Conservation (phyloP, 2,113 vertebrate genomes). For the Opisthocomus hoazin region DNA sequence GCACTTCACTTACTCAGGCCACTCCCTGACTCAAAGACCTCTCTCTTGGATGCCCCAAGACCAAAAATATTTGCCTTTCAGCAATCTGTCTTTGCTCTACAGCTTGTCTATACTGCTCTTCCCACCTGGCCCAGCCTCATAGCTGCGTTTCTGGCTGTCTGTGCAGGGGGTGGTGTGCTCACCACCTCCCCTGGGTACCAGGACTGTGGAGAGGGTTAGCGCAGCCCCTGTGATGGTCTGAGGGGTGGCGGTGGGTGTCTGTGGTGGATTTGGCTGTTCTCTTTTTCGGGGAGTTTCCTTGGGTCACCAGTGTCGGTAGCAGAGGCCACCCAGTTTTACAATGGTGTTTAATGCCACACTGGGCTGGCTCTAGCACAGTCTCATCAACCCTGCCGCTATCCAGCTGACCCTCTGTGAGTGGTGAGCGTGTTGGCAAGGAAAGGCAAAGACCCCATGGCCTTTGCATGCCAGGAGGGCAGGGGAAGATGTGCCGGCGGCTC, state of each 20-base stretch:
- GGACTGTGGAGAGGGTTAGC: neutral
- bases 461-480: neutral
- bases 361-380: neutral
- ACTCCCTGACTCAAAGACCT: neutral
- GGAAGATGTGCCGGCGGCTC: neutral
- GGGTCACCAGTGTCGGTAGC: neutral
- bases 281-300: neutral
- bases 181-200: neutral
- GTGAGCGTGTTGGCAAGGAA: neutral
- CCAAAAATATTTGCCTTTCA: neutral
- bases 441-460: neutral
- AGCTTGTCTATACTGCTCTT: neutral
- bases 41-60: neutral
- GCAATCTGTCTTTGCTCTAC: neutral
- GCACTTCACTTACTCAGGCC: neutral
- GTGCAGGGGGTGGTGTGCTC: accelerated
- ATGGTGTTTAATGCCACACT: accelerated
- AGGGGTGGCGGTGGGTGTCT: accelerated
- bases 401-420: neutral
- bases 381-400: neutral
- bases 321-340: neutral
- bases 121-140: no score
- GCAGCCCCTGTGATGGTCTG: neutral
- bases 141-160: neutral
- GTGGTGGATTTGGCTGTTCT: neutral